These are phyloP conservation scores for Tenebrio molitor DNA, from an alignment of 1,140 invertebrate species.

Conservation along the genomic window DNA sequence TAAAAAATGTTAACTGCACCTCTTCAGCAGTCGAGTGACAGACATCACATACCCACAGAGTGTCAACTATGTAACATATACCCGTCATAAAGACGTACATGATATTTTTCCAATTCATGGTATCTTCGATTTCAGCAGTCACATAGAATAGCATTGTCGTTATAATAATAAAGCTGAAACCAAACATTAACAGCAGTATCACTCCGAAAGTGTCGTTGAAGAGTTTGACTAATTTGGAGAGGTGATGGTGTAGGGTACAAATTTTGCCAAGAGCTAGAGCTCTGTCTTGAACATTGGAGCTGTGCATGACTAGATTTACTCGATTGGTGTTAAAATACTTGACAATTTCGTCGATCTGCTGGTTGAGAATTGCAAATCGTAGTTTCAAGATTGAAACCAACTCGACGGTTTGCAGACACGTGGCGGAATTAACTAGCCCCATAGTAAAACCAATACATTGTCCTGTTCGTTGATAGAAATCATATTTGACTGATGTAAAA, in stretches of 20 bases:
- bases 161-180: slow-evolving; percentile 43
- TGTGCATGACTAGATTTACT: too few relatives aligned
- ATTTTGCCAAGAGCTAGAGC: slow-evolving; percentile 11
- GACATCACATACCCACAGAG: neutral
- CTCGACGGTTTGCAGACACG: neutral
- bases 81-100: too few relatives aligned
- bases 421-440: neutral
- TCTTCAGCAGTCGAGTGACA: slow-evolving; percentile 5
- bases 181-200: slow-evolving; percentile 46
- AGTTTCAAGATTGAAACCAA: neutral
- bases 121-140: neutral
- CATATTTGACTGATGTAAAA: too few relatives aligned
- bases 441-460: neutral
- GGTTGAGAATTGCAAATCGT: neutral
- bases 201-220: slow-evolving; percentile 51
- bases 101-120: too few relatives aligned
- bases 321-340: neutral
- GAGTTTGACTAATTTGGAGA: slow-evolving; percentile 46
- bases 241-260: slow-evolving; percentile 46
- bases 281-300: neutral
- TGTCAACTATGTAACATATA: neutral
- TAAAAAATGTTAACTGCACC: neutral
- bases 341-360: neutral
- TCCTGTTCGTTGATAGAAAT: too few relatives aligned
- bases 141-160: neutral